Conservation (phyloP, 1,140 invertebrate genomes). For the Magallana ariakensis region DNA sequence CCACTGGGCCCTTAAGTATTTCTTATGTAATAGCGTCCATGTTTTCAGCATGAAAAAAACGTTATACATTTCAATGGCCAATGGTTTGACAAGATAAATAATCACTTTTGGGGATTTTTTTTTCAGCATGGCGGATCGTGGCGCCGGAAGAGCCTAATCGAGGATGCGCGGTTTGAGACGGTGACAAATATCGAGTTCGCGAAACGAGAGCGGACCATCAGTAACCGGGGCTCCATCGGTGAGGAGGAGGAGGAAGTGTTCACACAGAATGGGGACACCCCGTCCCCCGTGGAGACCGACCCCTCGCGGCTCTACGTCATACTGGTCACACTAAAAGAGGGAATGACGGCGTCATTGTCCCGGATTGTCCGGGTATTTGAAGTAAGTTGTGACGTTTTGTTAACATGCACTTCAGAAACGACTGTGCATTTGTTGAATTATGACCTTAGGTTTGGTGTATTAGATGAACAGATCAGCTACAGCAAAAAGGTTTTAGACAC, state of each 20-base stretch:
- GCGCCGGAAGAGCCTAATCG: constrained; percentile 92
- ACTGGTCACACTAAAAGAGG: constrained; percentile 91
- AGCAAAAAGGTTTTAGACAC: too few species aligned
- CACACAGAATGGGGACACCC: constrained; percentile 66
- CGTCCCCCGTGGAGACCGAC: constrained; percentile 54
- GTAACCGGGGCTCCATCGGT: constrained; percentile 67
- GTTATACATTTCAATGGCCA: too few species aligned
- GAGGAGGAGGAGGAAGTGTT: constrained; percentile 76
- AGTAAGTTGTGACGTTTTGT: constrained; percentile 76
- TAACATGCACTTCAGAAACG: not conserved
- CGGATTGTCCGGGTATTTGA: constrained; percentile 94
- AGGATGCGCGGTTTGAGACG: constrained; percentile 97
- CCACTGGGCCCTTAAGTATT: too few species aligned
- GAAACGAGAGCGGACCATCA: constrained; percentile 67
- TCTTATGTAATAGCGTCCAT: too few species aligned
- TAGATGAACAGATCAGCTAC: too few species aligned
- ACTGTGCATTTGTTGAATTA: too few species aligned
- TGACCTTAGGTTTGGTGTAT: too few species aligned
- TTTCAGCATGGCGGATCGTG: constrained; percentile 75
- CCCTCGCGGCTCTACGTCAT: constrained; percentile 84
- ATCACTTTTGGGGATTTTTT: constrained; percentile 25
- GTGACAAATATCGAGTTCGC: constrained; percentile 92
- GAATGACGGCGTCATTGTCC: constrained; percentile 89
- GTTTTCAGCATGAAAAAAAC: too few species aligned
- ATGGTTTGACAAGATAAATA: too few species aligned